Base-by-base conservation (phyloP, 64 coral and sea anemone genomes). In the Actinia equina region DNA sequence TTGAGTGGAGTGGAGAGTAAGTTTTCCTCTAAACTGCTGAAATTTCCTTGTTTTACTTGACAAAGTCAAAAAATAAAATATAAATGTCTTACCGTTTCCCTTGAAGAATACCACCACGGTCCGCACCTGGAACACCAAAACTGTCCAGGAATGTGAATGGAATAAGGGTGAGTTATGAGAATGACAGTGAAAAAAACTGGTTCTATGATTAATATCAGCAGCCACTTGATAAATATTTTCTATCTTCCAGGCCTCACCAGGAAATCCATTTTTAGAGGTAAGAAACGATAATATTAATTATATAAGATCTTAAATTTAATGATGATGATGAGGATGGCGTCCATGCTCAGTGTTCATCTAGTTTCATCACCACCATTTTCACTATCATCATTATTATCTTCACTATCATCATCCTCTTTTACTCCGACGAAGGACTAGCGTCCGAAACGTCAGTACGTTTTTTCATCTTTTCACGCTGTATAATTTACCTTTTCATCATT, bases 181-280 rank as follows among this genome's bases (percentile, higher is more conserved):
- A 42, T 87, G 0, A 57, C 62, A 11, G 17, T 43, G 22, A 41
- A 14, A 67, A 19, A 49, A 51, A 22, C 8, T 52, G 12, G 57
- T 59, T 12, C 45, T 53, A 19, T 5, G 46, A 52, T 5, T 80
- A 45, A 79, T 80, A 9, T 7, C 15, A 49, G 23, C 80, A 51
- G 55, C 22, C 9, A 1, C 4, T 17, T 81, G 22, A 78, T 43
- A 6, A 44, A 22, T 85, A n/a, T 63, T 17, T n/a, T 85, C 3
- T 62, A 15, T 43, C 65, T 89, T 87, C 2, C 56, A 96, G 94
- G 88, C 79, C 81, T 71, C 78, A 60, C 88, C 91, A 30, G 91
- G 91, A 60, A 96, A 96, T 85, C 94, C 94, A 45, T 96, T 93
- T 46, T 59, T 96, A 65, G 94, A 96, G 94, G 94, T 96, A 90